A percentile compares a stretch with the other conserved stretches of the same genome.
Conservation (phyloP, 2,113 vertebrate species). For the Phalacrocorax pelagicus region DNA sequence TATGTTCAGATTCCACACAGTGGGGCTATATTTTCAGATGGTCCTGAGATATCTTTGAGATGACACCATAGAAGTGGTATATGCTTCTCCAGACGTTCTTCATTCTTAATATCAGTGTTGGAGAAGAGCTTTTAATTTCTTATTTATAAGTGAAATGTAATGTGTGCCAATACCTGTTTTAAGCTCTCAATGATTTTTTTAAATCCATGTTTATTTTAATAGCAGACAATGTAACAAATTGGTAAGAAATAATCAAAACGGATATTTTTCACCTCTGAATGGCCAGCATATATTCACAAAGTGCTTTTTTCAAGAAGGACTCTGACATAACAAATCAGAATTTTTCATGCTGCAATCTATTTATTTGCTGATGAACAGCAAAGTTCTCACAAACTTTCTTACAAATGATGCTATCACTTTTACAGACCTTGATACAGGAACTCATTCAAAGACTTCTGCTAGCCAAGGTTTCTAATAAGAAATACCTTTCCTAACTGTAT, state of each 20-base stretch:
- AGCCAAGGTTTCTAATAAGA: not conserved
- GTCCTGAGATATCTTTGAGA: not conserved
- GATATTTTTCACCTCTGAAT: not conserved
- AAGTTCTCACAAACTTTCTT: not conserved
- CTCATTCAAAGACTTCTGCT: not conserved
- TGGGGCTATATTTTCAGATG: not conserved
- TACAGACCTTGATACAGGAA: not conserved
- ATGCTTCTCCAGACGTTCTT: not conserved
- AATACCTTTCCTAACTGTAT: not conserved
- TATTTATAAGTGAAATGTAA: not conserved
- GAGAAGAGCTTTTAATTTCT: not conserved
- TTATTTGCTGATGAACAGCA: not conserved
- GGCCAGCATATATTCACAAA: not conserved
- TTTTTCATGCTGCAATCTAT: not conserved
- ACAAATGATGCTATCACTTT: not conserved
- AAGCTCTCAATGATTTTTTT: not conserved
- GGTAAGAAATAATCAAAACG: not conserved
- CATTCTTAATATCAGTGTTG: not conserved
- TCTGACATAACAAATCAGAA: not conserved
- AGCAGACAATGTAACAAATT: not conserved
- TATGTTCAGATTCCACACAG: not conserved
- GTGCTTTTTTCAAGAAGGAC: not conserved
- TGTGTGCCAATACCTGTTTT: not conserved
- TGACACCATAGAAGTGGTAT: accelerated
- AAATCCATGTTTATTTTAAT: not conserved